Base-by-base conservation (phyloP, 2,113 vertebrate species). In the Prunella himalayana region DNA sequence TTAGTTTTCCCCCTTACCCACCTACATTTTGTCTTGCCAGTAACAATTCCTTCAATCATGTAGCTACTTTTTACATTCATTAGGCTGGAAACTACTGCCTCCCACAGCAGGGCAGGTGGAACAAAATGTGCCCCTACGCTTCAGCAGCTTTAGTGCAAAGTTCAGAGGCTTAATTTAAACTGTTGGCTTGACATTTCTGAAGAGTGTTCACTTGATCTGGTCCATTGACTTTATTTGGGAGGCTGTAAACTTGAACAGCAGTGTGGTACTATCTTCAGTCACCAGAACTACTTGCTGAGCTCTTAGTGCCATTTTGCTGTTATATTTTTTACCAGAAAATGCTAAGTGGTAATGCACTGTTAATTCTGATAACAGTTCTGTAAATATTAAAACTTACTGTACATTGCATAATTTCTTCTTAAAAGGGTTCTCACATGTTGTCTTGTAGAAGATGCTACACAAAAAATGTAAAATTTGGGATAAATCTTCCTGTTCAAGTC, bases 111-210 rank as follows among this genome's bases (percentile, higher is more conserved):
- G 42, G 66, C 78, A 72, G 78, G 88, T 91, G 65, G 64, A 97
- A 79, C 0, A 0, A 90, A 75, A n/a, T 54, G 28, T 49, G 37
- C 93, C 78, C 70, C 30, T 71, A 78, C 0, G 15, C 90, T 96
- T 87, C 94, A 87, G n/a, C 87, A 85, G 23, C 75, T 72, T 64
- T 0, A 72, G 85, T 44, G 60, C 77, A 51, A 84, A 94, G 90
- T 95, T 94, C 92, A 92, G 69, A 0, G 0, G 39, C 85, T 86
- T 88, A 82, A 92, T 92, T 94, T 94, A 88, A 92, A 53, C 64
- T 41, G 20, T 68, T 72, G 82, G 50, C 50, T 90, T 97, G 94
- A 86, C 66, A 65, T 94, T 95, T 96, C 63, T 95, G 79, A 90
- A 86, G 72, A 85, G 61, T 1, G 12, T 51, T 94, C 73, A 19